Percentiles rank a stretch among this genome's conserved stretches.
Evolutionary conservation across 2,888 invertebrate genomes (phyloP).

Genomic region (Drosophila paranaensis): DNA sequence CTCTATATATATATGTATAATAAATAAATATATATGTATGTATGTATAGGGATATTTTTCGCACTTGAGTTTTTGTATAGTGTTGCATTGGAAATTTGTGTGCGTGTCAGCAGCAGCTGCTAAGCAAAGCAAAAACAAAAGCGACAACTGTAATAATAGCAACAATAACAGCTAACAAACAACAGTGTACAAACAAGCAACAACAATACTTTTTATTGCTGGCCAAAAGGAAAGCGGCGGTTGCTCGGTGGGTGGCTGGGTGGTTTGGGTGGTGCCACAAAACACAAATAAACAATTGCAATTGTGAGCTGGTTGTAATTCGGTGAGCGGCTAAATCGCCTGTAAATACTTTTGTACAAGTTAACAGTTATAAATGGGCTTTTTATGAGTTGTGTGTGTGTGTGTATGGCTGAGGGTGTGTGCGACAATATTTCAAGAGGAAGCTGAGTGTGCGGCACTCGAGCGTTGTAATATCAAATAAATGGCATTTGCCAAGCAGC

Average conservation of each 20-base stretch:
- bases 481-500: conserved; percentile 53
- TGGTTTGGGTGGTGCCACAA: conserved; percentile 12
- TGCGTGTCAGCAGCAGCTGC: conserved; percentile 77
- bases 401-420: conserved; percentile 24
- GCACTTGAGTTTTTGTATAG: conserved; percentile 48
- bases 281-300: conserved; percentile 75
- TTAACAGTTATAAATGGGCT: conserved; percentile 79
- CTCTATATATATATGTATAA: not conserved
- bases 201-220: conserved; percentile 63
- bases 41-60: conserved; percentile 26
- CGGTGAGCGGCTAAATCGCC: conserved; percentile 76
- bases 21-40: conserved; percentile 3
- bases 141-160: conserved; percentile 69
- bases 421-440: conserved; percentile 65
- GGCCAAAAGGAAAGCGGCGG: conserved; percentile 12
- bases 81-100: conserved; percentile 67
- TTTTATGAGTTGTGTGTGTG: conserved; percentile 72
- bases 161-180: conserved; percentile 58
- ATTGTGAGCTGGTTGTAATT: conserved; percentile 73
- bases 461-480: conserved; percentile 54
- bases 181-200: conserved; percentile 62
- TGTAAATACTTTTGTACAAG: conserved; percentile 79
- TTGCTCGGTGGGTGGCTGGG: not conserved
- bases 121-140: conserved; percentile 49
- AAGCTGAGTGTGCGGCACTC: conserved; percentile 5